Percentiles rank a stretch among this genome's conserved stretches.
phyloP scores from a whole-genome alignment of 2,888 invertebrate genomes.

The Limnephilus auricula region DNA sequence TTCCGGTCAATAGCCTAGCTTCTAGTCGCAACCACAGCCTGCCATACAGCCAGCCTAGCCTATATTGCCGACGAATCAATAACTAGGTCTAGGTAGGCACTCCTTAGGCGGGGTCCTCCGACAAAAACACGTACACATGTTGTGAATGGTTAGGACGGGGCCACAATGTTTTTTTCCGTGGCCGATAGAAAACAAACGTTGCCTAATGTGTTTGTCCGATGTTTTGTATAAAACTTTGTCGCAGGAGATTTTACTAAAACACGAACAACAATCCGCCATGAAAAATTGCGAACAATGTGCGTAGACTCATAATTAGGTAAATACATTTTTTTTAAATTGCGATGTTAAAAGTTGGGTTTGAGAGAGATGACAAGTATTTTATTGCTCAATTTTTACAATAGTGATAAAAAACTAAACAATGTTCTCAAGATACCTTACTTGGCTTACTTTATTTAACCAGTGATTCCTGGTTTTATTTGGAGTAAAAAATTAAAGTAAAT shows the following conservation, averaged over 20 bases:
- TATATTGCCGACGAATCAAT: slow-evolving; percentile 35
- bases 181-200: no score
- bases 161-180: no score
- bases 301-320: background rate
- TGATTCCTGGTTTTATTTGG: no score
- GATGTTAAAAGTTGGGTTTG: background rate
- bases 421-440: background rate
- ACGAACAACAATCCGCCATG: background rate
- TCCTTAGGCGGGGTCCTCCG: background rate
- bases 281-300: background rate
- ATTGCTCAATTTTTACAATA: background rate
- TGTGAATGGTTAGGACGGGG: no score
- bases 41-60: background rate
- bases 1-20: background rate
- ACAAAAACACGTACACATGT: no score
- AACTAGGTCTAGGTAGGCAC: background rate
- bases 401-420: background rate
- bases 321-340: background rate
- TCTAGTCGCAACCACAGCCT: no score
- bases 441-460: no score
- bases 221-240: no score
- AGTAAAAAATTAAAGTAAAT: no score
- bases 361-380: background rate
- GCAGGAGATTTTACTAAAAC: no score
- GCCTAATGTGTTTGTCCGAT: no score